phyloP scores from a whole-genome alignment of 2,797 vertebrate species.

The Lepilemur ruficaudatus region DNA sequence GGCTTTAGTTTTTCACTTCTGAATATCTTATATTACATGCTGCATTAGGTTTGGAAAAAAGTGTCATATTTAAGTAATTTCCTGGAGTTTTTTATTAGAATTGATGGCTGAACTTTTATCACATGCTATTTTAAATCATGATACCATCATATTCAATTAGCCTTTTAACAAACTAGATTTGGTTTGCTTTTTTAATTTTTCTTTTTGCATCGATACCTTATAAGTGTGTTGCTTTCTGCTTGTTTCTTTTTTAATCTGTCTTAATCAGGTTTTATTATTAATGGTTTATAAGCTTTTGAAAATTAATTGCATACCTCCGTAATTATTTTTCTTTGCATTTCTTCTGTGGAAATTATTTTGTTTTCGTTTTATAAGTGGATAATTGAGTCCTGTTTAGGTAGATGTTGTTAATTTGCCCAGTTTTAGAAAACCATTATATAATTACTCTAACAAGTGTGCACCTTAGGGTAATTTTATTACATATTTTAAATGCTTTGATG shows the following conservation, averaged over 20 bases:
- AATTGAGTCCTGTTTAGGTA: background rate
- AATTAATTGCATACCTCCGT: background rate
- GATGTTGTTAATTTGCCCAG: background rate
- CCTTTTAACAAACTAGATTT: conserved; percentile 13
- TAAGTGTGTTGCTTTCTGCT: background rate
- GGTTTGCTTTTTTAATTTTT: background rate
- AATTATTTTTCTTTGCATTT: background rate
- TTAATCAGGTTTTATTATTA: background rate
- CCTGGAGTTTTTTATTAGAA: conserved; percentile 26
- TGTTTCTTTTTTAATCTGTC: background rate
- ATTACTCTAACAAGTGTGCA: background rate
- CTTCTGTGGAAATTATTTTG: background rate
- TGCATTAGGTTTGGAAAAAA: background rate
- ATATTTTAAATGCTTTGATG: conserved; percentile 23
- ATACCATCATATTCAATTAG: background rate
- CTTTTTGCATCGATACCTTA: background rate
- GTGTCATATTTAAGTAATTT: background rate
- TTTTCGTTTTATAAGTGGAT: conserved; percentile 5
- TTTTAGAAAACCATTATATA: background rate
- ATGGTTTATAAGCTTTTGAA: conserved; percentile 2
- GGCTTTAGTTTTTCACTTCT: background rate
- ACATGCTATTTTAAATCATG: conserved; percentile 20
- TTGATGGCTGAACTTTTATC: background rate
- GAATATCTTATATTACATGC: background rate
- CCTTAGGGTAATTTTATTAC: conserved; percentile 36